phyloP scores from a whole-genome alignment of 2,113 vertebrate genomes.

The Thomomys bottae region DNA sequence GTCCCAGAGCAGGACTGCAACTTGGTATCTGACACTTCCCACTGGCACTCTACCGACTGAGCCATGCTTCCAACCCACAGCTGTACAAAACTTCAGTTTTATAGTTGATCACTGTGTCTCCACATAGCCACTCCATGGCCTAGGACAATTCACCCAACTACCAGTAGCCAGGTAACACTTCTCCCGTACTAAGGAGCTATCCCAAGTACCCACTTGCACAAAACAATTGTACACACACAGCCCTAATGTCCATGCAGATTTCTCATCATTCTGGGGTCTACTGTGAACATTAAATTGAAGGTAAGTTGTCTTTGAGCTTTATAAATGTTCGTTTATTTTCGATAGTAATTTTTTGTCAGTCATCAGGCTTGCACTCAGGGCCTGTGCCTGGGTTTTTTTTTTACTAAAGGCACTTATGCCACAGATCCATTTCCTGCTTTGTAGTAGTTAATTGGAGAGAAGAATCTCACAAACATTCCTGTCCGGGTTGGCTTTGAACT shows the following conservation, averaged over 20 bases:
- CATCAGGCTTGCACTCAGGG: no score
- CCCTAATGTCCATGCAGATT: not conserved
- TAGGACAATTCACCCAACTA: not conserved
- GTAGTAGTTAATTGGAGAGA: no score
- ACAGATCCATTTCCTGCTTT: conserved; percentile 44
- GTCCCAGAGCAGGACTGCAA: no score
- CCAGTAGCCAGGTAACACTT: not conserved
- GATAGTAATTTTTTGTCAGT: not conserved
- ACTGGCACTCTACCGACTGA: no score
- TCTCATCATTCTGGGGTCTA: not conserved
- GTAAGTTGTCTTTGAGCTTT: not conserved
- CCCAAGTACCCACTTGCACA: not conserved
- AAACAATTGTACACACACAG: not conserved
- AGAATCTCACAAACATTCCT: no score
- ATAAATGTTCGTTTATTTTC: not conserved
- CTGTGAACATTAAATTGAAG: not conserved
- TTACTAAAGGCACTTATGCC: not conserved
- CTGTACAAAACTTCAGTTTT: conserved; percentile 1
- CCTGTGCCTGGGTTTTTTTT: not conserved
- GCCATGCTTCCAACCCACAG: no score
- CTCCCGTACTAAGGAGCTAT: not conserved
- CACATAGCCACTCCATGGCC: conserved; percentile 9
- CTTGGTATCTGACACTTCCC: no score
- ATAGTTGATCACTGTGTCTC: not conserved
- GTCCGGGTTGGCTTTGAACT: no score